Evolutionary conservation across 1,140 invertebrate genomes (phyloP).

Genomic region (Zaprionus taronus): DNA sequence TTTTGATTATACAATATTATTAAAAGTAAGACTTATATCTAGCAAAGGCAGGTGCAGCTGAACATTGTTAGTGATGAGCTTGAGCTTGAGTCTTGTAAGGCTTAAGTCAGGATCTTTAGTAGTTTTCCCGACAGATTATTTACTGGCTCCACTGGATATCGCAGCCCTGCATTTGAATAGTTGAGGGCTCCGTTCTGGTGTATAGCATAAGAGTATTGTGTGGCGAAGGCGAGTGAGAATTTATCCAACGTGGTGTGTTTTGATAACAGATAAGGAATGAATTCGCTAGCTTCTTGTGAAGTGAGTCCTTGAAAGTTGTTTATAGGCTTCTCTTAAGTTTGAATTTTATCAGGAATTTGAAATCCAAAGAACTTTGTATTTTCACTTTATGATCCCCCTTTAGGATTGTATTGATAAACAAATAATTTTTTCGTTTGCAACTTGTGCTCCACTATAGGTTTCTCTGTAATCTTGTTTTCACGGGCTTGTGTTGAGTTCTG

Average conservation of each 20-base stretch:
- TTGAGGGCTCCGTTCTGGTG: neutral
- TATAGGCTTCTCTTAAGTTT: neutral
- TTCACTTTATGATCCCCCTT: neutral
- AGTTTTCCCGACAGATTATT: no score
- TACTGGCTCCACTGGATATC: no score
- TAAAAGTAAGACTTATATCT: neutral
- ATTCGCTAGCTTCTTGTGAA: neutral
- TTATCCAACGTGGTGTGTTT: constrained; percentile 34
- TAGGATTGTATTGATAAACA: neutral
- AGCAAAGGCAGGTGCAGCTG: neutral
- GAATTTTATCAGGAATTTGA: neutral
- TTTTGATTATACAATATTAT: neutral
- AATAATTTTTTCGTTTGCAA: neutral
- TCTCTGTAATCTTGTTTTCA: constrained; percentile 6
- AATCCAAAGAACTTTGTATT: neutral
- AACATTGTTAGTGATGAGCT: neutral
- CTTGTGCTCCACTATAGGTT: neutral
- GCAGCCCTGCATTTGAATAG: neutral
- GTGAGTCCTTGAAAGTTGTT: neutral
- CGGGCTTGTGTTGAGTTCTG: constrained; percentile 34
- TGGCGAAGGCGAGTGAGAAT: neutral
- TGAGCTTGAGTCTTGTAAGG: neutral
- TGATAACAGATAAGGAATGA: neutral
- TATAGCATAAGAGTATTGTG: constrained; percentile 4
- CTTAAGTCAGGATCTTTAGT: no score